A percentile compares a stretch with the other conserved stretches of the same genome.
phyloP scores from a whole-genome alignment of 92 coral and sea anemone genomes.

The Zoanthus sociatus region DNA sequence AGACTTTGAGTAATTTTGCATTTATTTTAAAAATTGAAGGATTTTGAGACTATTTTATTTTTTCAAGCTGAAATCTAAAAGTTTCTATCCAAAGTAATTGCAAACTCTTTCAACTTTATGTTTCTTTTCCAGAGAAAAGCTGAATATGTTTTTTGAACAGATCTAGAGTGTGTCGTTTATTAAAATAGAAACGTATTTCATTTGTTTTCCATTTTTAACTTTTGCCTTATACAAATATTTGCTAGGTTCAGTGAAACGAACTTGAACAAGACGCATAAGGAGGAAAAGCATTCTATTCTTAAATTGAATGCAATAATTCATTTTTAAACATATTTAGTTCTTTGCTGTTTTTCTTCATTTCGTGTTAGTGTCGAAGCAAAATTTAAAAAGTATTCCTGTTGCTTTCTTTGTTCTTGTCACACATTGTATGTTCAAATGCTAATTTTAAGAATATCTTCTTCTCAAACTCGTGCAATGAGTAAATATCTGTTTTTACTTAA shows the following conservation, averaged over 20 bases:
- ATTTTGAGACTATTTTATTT: too few species aligned
- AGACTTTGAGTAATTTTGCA: not conserved
- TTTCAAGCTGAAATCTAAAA: too few species aligned
- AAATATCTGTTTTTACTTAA: not conserved
- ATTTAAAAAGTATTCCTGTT: not conserved
- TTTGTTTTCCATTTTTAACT: not conserved
- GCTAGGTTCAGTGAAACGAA: not conserved
- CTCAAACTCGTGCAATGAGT: too few species aligned
- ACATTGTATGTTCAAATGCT: not conserved
- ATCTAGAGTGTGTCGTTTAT: not conserved
- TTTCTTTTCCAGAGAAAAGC: too few species aligned
- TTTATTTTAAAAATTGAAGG: not conserved
- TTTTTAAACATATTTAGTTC: not conserved
- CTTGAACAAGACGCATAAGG: not conserved
- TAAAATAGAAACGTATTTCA: not conserved
- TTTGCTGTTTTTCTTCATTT: not conserved
- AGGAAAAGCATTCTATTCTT: not conserved
- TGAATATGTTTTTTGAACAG: too few species aligned
- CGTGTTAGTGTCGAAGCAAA: not conserved
- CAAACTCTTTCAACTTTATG: too few species aligned
- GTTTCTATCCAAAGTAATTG: too few species aligned
- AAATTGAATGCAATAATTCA: not conserved
- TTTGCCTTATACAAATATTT: not conserved
- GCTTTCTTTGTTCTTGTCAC: not conserved
- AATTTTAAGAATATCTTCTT: too few species aligned